Conservation (phyloP, 2,797 vertebrate species). For the Hylomyscus alleni region DNA sequence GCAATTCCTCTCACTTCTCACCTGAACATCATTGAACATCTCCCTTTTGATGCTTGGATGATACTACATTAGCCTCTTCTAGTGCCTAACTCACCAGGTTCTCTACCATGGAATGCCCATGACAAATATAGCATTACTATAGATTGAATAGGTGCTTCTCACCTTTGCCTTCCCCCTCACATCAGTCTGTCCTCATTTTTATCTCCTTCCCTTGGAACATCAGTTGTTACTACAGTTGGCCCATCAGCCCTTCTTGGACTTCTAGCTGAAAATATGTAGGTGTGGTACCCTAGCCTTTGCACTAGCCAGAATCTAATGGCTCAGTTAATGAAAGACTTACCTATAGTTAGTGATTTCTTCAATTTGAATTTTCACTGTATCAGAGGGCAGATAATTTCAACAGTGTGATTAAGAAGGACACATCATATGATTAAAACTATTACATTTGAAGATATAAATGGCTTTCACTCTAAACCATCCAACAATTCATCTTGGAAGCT, state of each 20-base stretch:
- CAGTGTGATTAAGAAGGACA: neutral
- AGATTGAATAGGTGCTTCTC: neutral
- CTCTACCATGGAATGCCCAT: neutral
- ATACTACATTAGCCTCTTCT: neutral
- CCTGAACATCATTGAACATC: slow-evolving; percentile 59
- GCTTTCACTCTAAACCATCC: neutral
- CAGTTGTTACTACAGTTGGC: neutral
- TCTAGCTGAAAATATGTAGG: neutral
- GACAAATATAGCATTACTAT: slow-evolving; percentile 7
- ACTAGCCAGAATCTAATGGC: neutral
- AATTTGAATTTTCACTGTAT: neutral
- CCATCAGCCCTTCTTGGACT: neutral
- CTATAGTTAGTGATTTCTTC: neutral
- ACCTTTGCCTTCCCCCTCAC: neutral
- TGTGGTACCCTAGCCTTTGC: neutral
- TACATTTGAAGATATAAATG: neutral
- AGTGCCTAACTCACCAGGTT: slow-evolving; percentile 52
- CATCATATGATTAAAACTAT: neutral
- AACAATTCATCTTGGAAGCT: neutral
- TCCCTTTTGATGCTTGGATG: slow-evolving; percentile 53
- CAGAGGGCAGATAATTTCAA: neutral
- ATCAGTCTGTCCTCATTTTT: slow-evolving; percentile 13
- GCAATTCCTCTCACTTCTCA: slow-evolving; percentile 59
- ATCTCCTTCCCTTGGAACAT: neutral
- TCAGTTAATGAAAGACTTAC: neutral